Conservation (phyloP, 2,113 vertebrate genomes). For the Carassius gibelio region DNA sequence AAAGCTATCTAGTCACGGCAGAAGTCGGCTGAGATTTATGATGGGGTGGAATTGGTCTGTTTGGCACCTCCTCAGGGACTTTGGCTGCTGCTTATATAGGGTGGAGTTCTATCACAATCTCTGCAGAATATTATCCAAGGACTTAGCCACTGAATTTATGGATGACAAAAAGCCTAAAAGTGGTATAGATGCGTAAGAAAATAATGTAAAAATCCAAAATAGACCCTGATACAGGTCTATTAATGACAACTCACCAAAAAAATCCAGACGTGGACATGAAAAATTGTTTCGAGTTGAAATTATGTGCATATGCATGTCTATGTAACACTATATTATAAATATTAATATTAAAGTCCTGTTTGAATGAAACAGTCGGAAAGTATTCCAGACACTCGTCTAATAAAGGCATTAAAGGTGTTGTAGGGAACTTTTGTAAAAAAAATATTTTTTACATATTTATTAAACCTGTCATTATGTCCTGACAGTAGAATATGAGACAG, state of each 20-base stretch:
- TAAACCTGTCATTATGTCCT: too few relatives aligned
- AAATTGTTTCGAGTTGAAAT: background rate
- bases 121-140: background rate
- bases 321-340: background rate
- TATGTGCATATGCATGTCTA: too few relatives aligned
- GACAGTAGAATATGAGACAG: too few relatives aligned
- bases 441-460: too few relatives aligned
- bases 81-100: background rate
- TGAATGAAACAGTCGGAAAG: background rate
- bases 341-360: background rate
- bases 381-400: too few relatives aligned
- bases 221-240: background rate
- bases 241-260: background rate
- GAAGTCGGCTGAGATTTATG: background rate
- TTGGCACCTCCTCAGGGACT: background rate
- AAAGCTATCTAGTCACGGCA: background rate
- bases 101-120: conserved; percentile 2
- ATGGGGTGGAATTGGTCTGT: conserved; percentile 3
- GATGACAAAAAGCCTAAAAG: background rate
- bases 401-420: too few relatives aligned
- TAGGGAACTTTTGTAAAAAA: too few relatives aligned
- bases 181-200: background rate
- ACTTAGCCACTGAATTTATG: background rate
- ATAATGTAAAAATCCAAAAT: background rate
- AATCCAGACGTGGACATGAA: background rate